phyloP scores from a whole-genome alignment of 2,888 invertebrate species.

The Sinhomidia bicolor region DNA sequence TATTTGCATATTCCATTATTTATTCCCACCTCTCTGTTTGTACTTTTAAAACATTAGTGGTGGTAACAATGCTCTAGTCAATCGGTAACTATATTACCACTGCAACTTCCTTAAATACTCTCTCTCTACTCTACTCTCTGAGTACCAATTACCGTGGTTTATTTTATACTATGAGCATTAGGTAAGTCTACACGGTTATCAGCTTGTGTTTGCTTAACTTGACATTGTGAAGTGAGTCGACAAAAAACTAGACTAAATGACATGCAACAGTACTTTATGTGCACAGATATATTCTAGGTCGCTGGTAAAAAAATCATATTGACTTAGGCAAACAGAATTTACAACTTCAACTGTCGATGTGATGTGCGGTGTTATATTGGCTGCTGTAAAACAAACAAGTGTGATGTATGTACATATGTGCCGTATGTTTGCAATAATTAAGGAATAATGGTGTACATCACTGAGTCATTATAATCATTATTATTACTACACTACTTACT shows the following conservation, averaged over 20 bases:
- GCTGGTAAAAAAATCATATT: background rate
- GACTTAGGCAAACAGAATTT: background rate
- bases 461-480: background rate
- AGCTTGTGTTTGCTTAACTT: background rate
- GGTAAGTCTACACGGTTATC: background rate
- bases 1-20: conserved; percentile 31
- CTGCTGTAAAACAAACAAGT: conserved; percentile 38
- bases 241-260: conserved; percentile 34
- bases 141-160: background rate
- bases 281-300: conserved; percentile 33
- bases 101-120: background rate
- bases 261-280: conserved; percentile 46
- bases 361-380: too few relatives aligned
- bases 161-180: background rate
- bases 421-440: conserved; percentile 60
- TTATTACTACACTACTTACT: background rate
- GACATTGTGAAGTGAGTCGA: conserved; percentile 26
- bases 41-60: background rate
- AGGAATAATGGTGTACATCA: conserved; percentile 57
- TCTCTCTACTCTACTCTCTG: background rate
- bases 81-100: background rate
- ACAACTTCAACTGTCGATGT: background rate
- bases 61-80: too few relatives aligned
- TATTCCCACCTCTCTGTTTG: background rate
- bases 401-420: background rate